A percentile compares a stretch with the other conserved stretches of the same genome.
Conservation (phyloP, 2,888 invertebrate genomes). For the Dryomyza anilis region DNA sequence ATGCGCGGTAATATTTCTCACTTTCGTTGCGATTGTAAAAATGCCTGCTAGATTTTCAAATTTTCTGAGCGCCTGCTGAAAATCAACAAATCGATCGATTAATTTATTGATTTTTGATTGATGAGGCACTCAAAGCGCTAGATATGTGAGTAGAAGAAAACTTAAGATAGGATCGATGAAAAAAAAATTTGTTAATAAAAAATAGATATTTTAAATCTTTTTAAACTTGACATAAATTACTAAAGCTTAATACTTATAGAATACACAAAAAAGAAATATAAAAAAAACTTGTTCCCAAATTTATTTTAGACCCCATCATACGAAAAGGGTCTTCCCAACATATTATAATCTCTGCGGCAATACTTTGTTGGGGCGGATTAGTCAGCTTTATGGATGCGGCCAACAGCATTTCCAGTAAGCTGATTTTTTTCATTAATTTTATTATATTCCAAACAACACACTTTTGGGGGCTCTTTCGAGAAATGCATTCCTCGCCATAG, state of each 20-base stretch:
- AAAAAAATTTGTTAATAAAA: too few relatives aligned
- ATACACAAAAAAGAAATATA: too few relatives aligned
- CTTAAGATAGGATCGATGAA: too few relatives aligned
- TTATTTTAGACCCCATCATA: neutral
- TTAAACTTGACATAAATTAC: too few relatives aligned
- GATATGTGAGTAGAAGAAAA: too few relatives aligned
- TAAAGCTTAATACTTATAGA: too few relatives aligned
- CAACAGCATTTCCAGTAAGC: slow-evolving; percentile 39
- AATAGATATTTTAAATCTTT: too few relatives aligned
- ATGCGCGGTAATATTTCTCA: neutral
- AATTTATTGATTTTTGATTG: slow-evolving; percentile 56
- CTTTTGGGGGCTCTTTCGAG: slow-evolving; percentile 11
- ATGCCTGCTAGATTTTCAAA: neutral
- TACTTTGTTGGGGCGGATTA: slow-evolving; percentile 48
- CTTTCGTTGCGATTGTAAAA: neutral
- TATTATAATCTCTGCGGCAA: neutral
- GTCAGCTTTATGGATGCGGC: slow-evolving; percentile 51
- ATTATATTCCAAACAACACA: neutral
- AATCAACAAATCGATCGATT: slow-evolving; percentile 54
- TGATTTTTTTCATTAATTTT: slow-evolving; percentile 11
- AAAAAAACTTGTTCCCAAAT: too few relatives aligned
- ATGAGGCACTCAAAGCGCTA: too few relatives aligned
- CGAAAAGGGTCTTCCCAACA: neutral
- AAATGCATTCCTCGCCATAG: neutral
- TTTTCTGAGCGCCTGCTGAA: slow-evolving; percentile 34